Percentiles rank a stretch among this genome's conserved stretches.
Evolutionary conservation across 2,113 vertebrate species (phyloP).

Genomic region (Electrona antarctica): DNA sequence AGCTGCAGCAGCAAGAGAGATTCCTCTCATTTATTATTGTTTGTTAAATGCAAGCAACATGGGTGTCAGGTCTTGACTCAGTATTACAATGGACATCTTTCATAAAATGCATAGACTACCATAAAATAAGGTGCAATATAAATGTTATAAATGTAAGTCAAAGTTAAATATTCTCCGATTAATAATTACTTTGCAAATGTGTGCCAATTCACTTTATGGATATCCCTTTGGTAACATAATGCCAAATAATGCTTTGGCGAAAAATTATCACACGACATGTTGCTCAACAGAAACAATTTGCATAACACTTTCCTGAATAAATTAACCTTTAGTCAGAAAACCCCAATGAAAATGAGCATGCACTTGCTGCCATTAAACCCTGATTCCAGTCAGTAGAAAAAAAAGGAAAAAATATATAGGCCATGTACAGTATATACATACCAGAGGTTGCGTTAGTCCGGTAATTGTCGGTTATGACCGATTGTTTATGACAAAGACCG

Average conservation of each 20-base stretch:
- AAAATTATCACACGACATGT: no score
- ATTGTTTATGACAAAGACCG: no score
- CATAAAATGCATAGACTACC: slow-evolving; percentile 74
- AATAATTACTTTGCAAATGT: slow-evolving; percentile 62
- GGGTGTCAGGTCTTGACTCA: slow-evolving; percentile 24
- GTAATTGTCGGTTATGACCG: no score
- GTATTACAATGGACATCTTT: slow-evolving; percentile 57
- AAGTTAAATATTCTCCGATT: slow-evolving; percentile 73
- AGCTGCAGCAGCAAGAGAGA: slow-evolving; percentile 64
- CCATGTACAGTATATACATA: no score
- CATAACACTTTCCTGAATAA: no score
- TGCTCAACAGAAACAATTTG: no score
- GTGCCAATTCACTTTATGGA: slow-evolving; percentile 61
- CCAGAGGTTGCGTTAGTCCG: no score
- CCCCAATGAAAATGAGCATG: slow-evolving; percentile 46
- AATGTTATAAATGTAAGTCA: slow-evolving; percentile 40
- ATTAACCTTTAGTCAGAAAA: slow-evolving; percentile 53
- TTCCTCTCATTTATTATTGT: slow-evolving; percentile 35
- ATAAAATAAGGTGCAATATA: slow-evolving; percentile 71
- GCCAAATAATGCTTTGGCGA: no score
- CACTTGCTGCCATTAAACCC: slow-evolving; percentile 54
- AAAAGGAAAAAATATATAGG: background rate
- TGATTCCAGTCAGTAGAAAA: slow-evolving; percentile 63
- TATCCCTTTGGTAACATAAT: slow-evolving; percentile 65
- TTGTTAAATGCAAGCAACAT: slow-evolving; percentile 44